Base-by-base conservation (phyloP, 2,113 vertebrate genomes). In the Amphilophus citrinellus region DNA sequence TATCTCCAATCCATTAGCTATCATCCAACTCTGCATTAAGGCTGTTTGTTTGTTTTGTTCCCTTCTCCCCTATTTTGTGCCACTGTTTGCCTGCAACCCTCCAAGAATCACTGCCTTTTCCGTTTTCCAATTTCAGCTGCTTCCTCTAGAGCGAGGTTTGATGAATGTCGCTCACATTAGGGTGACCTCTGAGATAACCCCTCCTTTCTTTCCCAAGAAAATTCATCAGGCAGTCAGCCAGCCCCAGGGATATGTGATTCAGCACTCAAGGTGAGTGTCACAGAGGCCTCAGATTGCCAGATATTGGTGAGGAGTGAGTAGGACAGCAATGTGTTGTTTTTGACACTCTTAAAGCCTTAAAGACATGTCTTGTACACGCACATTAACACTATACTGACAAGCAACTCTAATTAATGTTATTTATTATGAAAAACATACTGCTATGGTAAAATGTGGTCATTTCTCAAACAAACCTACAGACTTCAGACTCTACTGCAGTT, bases 91-190 rank as follows among this genome's bases (percentile, higher is more conserved):
- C 86, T 83, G 90, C 87, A 86, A 82, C 79, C 79, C 75, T 91
- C 82, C 73, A 92, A 89, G 87, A 93, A 93, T 92, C 90, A 86
- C 90, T 90, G 84, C 84, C 87, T 90, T 91, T 93, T 90, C 82
- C 84, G 50, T 93, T 95, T 94, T 94, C 88, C 93, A 93, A 94
- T 94, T 94, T 93, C 91, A 91, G 79, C 79, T 32, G 35, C 94
- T 92, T 94, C 90, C 91, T 94, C 87, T 80, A 82, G 79, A 94
- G 92, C 80, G 84, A 82, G 80, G 93, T 91, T 94, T 94, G 93
- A 95, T 95, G 91, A 95, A 94, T 94, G 93, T 93, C 92, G 92
- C 90, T 94, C 93, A 93, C 91, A 92, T 95, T 91, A 90, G 83
- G 68, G 89, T 93, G 93, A 94, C 94, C 94, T 94, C 89, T 30